Evolutionary conservation across 2,113 vertebrate species (phyloP).

Genomic region (Sprattus sprattus): DNA sequence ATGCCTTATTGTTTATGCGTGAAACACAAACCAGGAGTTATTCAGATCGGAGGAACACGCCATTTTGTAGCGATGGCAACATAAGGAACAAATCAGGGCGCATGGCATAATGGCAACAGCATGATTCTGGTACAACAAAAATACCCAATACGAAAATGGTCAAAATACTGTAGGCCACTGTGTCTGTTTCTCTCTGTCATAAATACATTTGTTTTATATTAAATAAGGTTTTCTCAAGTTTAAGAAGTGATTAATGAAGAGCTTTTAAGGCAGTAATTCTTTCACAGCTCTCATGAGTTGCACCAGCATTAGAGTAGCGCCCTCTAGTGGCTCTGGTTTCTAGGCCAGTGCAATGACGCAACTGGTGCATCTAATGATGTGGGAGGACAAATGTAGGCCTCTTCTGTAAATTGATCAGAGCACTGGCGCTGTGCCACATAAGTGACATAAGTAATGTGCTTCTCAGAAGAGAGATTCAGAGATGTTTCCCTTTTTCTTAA

Average conservation of each 20-base stretch:
- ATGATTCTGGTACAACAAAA: background rate
- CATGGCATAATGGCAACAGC: background rate
- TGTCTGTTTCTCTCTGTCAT: no score
- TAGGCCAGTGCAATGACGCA: background rate
- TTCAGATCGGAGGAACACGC: slow-evolving; percentile 49
- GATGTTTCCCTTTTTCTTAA: no score
- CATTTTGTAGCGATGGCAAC: slow-evolving; percentile 35
- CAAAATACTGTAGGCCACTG: no score
- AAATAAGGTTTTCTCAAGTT: no score
- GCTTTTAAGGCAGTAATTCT: no score
- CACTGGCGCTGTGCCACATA: background rate
- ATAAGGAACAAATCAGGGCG: background rate
- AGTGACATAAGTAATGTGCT: no score
- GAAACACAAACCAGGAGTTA: slow-evolving; percentile 56
- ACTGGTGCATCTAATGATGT: background rate
- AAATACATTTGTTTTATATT: no score
- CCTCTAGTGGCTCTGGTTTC: slow-evolving; percentile 30
- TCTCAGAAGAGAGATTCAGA: no score
- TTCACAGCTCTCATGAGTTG: no score
- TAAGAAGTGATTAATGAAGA: background rate
- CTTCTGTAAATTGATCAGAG: slow-evolving; percentile 19
- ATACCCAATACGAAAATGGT: slow-evolving; percentile 13
- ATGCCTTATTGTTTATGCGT: slow-evolving; percentile 55
- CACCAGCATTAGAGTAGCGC: slow-evolving; percentile 16
- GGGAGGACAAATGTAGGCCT: background rate